Evolutionary conservation across 2,113 vertebrate species (phyloP).

Genomic region (Pionites leucogaster): DNA sequence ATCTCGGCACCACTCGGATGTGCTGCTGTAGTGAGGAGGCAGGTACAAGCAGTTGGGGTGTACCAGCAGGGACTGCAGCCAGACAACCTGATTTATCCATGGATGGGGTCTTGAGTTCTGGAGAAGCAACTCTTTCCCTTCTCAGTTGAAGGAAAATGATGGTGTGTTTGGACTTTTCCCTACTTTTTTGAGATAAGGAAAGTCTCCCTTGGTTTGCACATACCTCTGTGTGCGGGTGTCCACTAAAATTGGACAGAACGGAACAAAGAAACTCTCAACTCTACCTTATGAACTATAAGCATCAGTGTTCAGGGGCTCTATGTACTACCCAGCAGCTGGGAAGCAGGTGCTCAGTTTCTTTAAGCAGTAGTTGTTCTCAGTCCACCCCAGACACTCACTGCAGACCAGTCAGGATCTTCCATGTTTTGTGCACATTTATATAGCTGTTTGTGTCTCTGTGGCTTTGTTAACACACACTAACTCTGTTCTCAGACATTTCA

Average conservation of each 20-base stretch:
- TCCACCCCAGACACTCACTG: background rate
- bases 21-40: background rate
- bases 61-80: background rate
- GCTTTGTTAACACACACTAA: background rate
- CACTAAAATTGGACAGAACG: background rate
- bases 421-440: background rate
- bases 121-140: background rate
- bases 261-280: background rate
- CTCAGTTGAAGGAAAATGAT: background rate
- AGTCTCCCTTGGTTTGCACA: background rate
- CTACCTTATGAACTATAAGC: too few relatives aligned
- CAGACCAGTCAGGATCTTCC: background rate
- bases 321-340: background rate
- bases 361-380: background rate
- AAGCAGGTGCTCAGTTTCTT: background rate
- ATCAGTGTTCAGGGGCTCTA: background rate
- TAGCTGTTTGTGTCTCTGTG: background rate
- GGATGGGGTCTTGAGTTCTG: background rate
- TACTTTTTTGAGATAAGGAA: background rate
- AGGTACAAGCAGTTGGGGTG: background rate
- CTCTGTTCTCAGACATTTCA: background rate
- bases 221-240: background rate
- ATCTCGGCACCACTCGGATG: background rate
- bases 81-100: background rate
- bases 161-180: accelerated